Conservation (phyloP, 2,113 vertebrate genomes). For the Neodon shergylaensis region DNA sequence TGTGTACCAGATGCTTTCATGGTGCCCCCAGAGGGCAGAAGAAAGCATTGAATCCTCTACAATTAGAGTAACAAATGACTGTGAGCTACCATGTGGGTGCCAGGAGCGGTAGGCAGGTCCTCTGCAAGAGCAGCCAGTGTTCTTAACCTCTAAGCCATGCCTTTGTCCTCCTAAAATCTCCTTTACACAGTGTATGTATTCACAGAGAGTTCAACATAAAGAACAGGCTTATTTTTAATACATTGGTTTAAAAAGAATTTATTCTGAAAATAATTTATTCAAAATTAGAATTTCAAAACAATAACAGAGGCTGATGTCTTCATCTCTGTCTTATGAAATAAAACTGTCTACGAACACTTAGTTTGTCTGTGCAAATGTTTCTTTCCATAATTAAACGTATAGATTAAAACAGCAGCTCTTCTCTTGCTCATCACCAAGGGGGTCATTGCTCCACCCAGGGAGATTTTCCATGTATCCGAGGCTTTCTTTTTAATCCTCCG, state of each 20-base stretch:
- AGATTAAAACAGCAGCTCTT: neutral
- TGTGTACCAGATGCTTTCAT: neutral
- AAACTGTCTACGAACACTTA: neutral
- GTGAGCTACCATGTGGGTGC: neutral
- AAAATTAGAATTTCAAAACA: neutral
- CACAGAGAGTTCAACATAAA: neutral
- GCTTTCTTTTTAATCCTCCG: neutral
- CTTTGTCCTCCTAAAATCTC: neutral
- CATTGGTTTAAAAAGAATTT: slow-evolving; percentile 19
- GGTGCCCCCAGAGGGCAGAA: neutral
- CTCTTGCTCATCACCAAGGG: neutral
- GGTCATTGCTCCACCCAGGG: neutral
- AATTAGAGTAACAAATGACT: neutral
- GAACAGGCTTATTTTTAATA: neutral
- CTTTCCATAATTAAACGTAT: neutral
- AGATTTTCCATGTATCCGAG: neutral
- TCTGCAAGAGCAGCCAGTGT: no score
- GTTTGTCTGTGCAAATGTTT: neutral
- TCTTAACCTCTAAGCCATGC: neutral
- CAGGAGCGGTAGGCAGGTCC: neutral
- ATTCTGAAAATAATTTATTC: slow-evolving; percentile 6
- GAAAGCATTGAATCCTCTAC: neutral
- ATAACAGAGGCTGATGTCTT: neutral
- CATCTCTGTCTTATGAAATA: neutral
- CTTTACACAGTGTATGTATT: neutral